A percentile compares a stretch with the other conserved stretches of the same genome.
Evolutionary conservation across 2,113 vertebrate species (phyloP).

Genomic region (Podilymbus podiceps): DNA sequence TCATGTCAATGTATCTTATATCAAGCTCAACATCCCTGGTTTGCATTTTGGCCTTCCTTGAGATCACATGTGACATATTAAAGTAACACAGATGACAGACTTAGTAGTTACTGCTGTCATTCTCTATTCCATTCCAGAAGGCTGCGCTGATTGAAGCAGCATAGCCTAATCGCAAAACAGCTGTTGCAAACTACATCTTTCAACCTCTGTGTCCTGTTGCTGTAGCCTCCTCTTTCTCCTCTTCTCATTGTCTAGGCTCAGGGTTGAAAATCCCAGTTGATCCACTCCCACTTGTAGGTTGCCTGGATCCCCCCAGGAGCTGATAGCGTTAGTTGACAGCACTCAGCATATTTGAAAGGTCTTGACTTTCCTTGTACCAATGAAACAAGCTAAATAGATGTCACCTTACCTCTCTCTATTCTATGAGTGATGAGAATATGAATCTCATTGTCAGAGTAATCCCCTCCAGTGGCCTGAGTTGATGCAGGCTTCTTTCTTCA

Average conservation of each 20-base stretch:
- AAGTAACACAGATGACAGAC: neutral
- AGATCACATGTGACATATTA: neutral
- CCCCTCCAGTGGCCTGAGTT: neutral
- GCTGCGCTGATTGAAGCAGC: neutral
- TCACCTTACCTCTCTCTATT: neutral
- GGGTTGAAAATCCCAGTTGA: neutral
- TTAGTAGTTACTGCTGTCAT: neutral
- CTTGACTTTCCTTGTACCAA: neutral
- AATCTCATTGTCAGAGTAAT: neutral
- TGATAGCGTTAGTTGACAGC: neutral
- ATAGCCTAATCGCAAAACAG: neutral
- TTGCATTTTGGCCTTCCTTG: neutral
- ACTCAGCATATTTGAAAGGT: neutral
- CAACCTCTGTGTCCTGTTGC: too few species aligned
- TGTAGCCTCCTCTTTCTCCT: neutral
- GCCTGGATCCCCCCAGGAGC: neutral
- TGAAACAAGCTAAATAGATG: neutral
- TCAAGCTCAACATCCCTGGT: neutral
- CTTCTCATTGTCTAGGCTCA: neutral
- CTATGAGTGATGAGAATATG: neutral
- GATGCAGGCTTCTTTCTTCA: neutral
- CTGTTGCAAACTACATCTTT: neutral
- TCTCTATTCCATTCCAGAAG: neutral
- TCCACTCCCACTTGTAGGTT: neutral
- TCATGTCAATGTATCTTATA: neutral